Evolutionary conservation across 1,140 invertebrate species (phyloP).

Genomic region (Hyles euphorbiae): DNA sequence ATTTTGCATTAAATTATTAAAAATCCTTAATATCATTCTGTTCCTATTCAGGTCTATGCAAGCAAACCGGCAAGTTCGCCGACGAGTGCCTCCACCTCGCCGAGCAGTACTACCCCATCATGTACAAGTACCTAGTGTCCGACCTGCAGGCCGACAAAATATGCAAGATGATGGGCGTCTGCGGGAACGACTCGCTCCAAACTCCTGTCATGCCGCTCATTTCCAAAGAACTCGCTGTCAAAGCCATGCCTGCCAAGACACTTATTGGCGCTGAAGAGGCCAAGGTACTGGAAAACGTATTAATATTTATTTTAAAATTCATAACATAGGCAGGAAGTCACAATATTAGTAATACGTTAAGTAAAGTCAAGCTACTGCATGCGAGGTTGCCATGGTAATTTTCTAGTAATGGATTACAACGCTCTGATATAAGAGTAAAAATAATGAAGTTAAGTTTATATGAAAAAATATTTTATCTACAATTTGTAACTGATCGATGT

Average conservation of each 20-base stretch:
- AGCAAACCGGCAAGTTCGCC: conserved; percentile 83
- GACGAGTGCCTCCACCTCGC: conserved; percentile 82
- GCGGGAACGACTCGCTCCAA: conserved; percentile 62
- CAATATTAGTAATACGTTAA: not conserved
- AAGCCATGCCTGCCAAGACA: conserved; percentile 20
- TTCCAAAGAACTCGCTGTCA: conserved; percentile 62
- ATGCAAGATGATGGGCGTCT: conserved; percentile 84
- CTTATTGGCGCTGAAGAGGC: conserved; percentile 57
- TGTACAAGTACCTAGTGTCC: conserved; percentile 84
- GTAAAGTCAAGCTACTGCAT: too few species aligned
- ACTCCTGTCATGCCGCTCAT: conserved; percentile 76
- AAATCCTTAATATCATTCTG: not conserved
- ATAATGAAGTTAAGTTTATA: too few species aligned
- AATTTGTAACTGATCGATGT: too few species aligned
- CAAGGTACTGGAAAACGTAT: conserved; percentile 16
- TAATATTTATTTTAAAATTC: not conserved
- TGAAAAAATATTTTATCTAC: too few species aligned
- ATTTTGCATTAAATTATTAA: not conserved
- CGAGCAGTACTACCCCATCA: conserved; percentile 83
- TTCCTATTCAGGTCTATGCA: conserved; percentile 79
- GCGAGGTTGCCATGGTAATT: too few species aligned
- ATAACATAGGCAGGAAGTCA: not conserved
- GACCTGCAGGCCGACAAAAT: conserved; percentile 81
- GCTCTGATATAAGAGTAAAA: too few species aligned
- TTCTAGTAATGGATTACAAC: too few species aligned